Percentiles rank a stretch among this genome's conserved stretches.
Evolutionary conservation across 2,888 invertebrate genomes (phyloP).

Genomic region (Calameuta filiformis): DNA sequence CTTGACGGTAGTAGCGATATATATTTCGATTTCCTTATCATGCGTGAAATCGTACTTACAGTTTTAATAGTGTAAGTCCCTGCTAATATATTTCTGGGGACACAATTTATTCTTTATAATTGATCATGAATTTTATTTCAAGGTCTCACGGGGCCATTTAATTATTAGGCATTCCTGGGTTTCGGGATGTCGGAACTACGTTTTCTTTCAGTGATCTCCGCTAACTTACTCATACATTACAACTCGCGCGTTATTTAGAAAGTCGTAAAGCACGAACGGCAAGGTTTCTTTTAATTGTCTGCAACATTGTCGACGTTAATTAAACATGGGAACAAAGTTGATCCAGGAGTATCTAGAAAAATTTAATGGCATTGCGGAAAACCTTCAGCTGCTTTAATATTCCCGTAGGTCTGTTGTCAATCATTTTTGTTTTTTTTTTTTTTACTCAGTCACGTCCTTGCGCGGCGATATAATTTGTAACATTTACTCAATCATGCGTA

Average conservation of each 20-base stretch:
- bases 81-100: background rate
- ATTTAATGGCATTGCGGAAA: conserved; percentile 33
- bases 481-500: background rate
- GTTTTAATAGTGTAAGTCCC: background rate
- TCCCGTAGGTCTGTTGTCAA: conserved; percentile 18
- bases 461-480: background rate
- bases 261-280: background rate
- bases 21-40: background rate
- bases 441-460: background rate
- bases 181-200: background rate
- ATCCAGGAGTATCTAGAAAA: conserved; percentile 6
- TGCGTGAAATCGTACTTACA: background rate
- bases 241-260: background rate
- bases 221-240: background rate
- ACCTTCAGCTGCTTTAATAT: conserved; percentile 34
- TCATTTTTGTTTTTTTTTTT: conserved; percentile 27
- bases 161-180: background rate
- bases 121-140: background rate
- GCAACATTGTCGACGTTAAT: background rate
- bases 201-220: background rate
- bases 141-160: no score
- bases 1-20: background rate
- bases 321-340: background rate
- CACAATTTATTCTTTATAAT: background rate
- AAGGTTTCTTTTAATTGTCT: background rate